These are phyloP conservation scores for Hetaerina titia DNA, from an alignment of 2,888 invertebrate species.

Conservation along the genomic window DNA sequence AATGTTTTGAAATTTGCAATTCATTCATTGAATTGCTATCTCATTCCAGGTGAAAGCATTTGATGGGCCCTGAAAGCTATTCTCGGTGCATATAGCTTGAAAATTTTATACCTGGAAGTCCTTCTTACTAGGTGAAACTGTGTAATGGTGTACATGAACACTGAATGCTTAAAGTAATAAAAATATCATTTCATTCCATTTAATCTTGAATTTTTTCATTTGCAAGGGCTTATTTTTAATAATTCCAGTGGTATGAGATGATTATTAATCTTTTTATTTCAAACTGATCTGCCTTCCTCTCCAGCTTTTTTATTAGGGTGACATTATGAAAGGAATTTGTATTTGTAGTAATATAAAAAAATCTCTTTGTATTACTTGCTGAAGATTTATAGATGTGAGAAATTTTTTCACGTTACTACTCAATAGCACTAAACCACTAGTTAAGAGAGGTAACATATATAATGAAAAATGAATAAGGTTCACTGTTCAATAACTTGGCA, in stretches of 20 bases:
- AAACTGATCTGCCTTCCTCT: no score
- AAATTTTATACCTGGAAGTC: not conserved
- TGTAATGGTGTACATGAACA: not conserved
- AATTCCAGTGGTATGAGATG: not conserved
- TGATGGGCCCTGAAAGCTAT: not conserved
- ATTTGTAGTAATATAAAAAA: no score
- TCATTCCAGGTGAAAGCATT: not conserved
- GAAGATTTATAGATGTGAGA: no score
- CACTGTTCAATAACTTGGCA: no score
- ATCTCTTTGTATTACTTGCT: no score
- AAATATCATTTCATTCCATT: conserved; percentile 26
- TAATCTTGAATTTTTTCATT: not conserved
- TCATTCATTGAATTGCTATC: not conserved
- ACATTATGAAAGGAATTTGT: no score
- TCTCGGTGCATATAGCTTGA: not conserved
- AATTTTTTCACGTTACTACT: no score
- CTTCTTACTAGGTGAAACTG: not conserved
- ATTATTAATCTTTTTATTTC: not conserved
- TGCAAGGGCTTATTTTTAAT: not conserved
- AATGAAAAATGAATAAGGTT: no score
- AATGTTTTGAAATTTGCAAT: not conserved
- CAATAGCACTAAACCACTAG: no score
- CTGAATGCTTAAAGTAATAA: not conserved
- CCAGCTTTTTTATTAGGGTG: no score
- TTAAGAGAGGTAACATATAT: no score